Percentiles rank a stretch among this genome's conserved stretches.
Conservation (phyloP, 2,888 invertebrate species). For the Parnassius orleans region DNA sequence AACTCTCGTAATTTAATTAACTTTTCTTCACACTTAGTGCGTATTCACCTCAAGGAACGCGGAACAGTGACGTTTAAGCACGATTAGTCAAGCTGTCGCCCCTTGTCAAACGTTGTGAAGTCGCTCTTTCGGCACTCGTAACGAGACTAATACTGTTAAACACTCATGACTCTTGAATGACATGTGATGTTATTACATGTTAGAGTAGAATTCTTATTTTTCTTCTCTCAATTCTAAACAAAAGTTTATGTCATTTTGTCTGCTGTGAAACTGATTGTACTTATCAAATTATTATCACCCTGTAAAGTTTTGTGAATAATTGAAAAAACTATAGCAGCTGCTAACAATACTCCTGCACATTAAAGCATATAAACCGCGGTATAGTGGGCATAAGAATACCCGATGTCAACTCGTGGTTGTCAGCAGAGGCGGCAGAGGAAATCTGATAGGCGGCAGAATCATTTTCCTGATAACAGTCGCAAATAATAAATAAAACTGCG, state of each 20-base stretch:
- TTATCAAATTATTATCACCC: no score
- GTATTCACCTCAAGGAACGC: slow-evolving; percentile 44
- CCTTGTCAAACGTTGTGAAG: slow-evolving; percentile 69
- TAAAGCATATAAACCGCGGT: no score
- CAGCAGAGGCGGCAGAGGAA: background rate
- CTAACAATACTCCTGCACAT: no score
- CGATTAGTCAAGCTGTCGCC: slow-evolving; percentile 78
- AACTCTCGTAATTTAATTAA: slow-evolving; percentile 22
- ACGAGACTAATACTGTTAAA: slow-evolving; percentile 48
- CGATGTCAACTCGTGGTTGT: no score
- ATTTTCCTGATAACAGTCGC: no score
- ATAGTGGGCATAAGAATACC: no score
- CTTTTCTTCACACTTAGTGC: slow-evolving; percentile 27
- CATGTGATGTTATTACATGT: slow-evolving; percentile 65
- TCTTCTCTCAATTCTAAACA: background rate
- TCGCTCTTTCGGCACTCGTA: slow-evolving; percentile 57
- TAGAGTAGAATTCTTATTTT: slow-evolving; percentile 34
- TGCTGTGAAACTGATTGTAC: no score
- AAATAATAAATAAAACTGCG: no score
- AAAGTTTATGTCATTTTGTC: no score
- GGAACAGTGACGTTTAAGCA: slow-evolving; percentile 53
- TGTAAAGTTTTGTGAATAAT: no score
- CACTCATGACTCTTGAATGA: slow-evolving; percentile 49
- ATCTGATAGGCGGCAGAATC: background rate
- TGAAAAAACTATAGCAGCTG: no score